Evolutionary conservation across 2,113 vertebrate genomes (phyloP).

Genomic region (Eublepharis macularius): DNA sequence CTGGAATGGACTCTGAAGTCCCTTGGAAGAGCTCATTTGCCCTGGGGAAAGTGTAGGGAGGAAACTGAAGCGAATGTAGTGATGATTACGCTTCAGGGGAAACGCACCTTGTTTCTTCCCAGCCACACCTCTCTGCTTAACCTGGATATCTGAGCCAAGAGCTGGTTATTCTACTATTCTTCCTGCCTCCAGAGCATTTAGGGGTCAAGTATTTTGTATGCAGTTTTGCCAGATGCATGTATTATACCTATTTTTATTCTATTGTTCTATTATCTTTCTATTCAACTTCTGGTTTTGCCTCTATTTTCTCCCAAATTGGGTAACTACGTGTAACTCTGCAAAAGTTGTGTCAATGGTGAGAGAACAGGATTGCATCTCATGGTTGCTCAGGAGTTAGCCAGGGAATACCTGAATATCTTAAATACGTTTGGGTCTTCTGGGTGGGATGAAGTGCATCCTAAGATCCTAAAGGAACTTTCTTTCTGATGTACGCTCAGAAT

Average conservation of each 20-base stretch:
- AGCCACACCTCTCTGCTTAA: not conserved
- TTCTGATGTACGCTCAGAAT: too few relatives aligned
- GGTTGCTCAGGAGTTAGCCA: too few relatives aligned
- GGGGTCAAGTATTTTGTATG: slow-evolving; percentile 32
- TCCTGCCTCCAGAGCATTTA: slow-evolving; percentile 10
- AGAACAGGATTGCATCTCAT: too few relatives aligned
- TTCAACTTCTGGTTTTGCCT: too few relatives aligned
- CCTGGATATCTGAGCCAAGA: not conserved
- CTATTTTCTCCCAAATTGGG: too few relatives aligned
- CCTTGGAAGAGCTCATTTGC: not conserved
- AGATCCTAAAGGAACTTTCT: too few relatives aligned
- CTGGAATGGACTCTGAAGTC: not conserved
- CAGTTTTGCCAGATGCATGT: slow-evolving; percentile 21
- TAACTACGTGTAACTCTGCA: too few relatives aligned
- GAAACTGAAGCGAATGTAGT: fast-evolving
- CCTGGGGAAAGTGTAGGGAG: fast-evolving
- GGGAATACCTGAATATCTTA: too few relatives aligned
- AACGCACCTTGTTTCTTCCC: slow-evolving; percentile 2
- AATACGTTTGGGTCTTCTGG: too few relatives aligned
- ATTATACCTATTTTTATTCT: not conserved
- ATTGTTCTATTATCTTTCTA: too few relatives aligned
- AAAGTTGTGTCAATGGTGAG: too few relatives aligned
- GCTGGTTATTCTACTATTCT: slow-evolving; percentile 16
- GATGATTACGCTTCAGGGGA: fast-evolving
- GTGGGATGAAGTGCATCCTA: too few relatives aligned